A percentile compares a stretch with the other conserved stretches of the same genome.
These are phyloP conservation scores for Drosophila borborema DNA, from an alignment of 2,888 invertebrate genomes.

Conservation along the genomic window DNA sequence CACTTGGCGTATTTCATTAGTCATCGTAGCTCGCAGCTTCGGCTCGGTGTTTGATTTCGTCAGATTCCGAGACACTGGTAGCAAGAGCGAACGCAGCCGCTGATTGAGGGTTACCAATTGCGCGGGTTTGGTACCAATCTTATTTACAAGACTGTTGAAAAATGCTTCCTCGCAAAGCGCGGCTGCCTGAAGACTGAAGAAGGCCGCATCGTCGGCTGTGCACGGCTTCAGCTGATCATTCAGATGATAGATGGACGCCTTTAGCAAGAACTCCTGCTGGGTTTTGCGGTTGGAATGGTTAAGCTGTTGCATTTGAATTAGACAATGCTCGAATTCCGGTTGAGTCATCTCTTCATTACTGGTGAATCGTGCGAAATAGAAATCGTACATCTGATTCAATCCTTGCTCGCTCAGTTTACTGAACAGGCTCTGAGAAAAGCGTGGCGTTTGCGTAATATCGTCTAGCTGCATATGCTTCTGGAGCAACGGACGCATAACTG, in stretches of 20 bases:
- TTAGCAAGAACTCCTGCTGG: conserved; percentile 30
- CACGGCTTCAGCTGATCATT: conserved; percentile 43
- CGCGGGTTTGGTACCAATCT: background rate
- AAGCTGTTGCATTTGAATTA: conserved; percentile 48
- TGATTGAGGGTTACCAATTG: conserved; percentile 8
- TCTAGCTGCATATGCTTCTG: conserved; percentile 31
- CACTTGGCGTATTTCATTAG: background rate
- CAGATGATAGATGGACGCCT: conserved; percentile 38
- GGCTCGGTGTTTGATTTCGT: background rate
- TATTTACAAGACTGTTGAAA: conserved; percentile 33
- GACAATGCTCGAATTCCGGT: conserved; percentile 34
- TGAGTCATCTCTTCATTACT: conserved; percentile 4
- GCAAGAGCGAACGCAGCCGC: conserved; percentile 21
- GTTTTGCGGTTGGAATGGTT: conserved; percentile 13
- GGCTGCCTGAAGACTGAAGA: conserved; percentile 44
- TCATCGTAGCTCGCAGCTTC: conserved; percentile 35
- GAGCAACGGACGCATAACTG: conserved; percentile 33
- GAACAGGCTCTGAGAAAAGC: conserved; percentile 30
- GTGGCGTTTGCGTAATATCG: conserved; percentile 25
- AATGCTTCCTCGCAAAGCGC: conserved; percentile 56
- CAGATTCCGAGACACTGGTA: conserved; percentile 23
- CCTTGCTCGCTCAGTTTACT: conserved; percentile 7
- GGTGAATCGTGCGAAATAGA: conserved; percentile 24
- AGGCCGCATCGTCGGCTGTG: conserved; percentile 25
- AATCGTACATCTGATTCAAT: conserved; percentile 26